Evolutionary conservation across 2,113 vertebrate species (phyloP), one percentile per base, ranked within the genome.

Genomic region (Panthera tigris): DNA sequence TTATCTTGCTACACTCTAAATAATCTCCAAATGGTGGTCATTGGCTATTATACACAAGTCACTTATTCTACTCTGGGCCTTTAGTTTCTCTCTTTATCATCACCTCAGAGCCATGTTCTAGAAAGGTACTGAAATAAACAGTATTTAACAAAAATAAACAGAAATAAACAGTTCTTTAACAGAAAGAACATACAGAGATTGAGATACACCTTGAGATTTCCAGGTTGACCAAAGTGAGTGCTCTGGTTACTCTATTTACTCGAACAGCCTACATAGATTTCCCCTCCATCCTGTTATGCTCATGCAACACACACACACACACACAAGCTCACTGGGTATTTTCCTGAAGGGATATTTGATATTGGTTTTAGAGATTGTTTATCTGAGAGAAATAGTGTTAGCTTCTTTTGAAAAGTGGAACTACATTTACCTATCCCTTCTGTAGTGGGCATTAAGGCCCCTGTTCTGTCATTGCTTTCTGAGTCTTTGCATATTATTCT

Each of bases 281-380:
- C 31, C 2, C 4, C 5, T 78, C 33, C 33, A 71, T 31, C 15
- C 3, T 80, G 15, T 16, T 74, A 18, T 27, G 55, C 27, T 45
- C 16, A 16, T 39, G 18, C 2, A 0, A 89, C 36, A 31, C 50
- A 73, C 12, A 78, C 6, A 41, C 8, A 12, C 3, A n/a, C 31
- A 39, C 9, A 13, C 1, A 2, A 2, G 1, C 10, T 65, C 71
- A 66, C 7, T 55, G 50, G 65, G 1, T 48, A 29, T 57, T 85
- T 93, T 82, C 19, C 61, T 85, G 33, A 82, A 82, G 11, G 14
- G 4, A 39, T 78, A 36, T 52, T 84, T 57, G 57, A 5, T 73
- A 13, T 66, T 92, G 23, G 21, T 95, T 45, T 68, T 86, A 91
- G 66, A 89, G 78, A 76, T 88, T 97, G 89, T 52, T 86, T 94